Base-by-base conservation (phyloP, 2,888 invertebrate genomes). In the Mechanitis messenoides region DNA sequence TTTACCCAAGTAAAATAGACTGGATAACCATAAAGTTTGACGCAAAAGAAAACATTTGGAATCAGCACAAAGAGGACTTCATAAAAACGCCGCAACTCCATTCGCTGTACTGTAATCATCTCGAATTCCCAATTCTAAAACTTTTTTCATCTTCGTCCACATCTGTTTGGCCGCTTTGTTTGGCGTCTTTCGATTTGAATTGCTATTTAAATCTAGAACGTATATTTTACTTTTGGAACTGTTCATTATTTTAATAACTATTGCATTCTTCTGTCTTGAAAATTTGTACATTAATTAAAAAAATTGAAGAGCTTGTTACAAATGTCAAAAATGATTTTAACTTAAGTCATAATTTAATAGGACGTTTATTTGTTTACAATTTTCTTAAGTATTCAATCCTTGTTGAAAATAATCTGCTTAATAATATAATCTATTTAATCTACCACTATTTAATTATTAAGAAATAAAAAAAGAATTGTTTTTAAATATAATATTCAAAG, bases 91-190 rank as follows among this genome's bases (percentile, higher is more conserved):
- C 80, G 79, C 83, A 77, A 84, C 86, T 85, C 81, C 83, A 87
- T 87, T 88, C 81, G 78, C 74, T 83, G 86, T 85, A 85, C 85
- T 81, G 87, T 87, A 87, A 89, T 88, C 85, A 87, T 89, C 84
- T 81, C 72, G 80, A 80, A 83, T 84, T 85, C 76, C 80, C 81
- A 84, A 85, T 86, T 81, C 77, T 73, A 72, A 80, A 88, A 89
- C 84, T 88, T 89, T 89, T 89, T 89, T 89, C 89, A 88, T 88
- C 83, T 88, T 79, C 84, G 83, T 86, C 81, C 85, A 82, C 87
- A 88, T 88, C 89, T 87, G 88, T 81, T 85, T 79, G 77, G 77
- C 70, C 74, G 77, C 76, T 79, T 79, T 74, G 75, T 70, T 79
- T 74, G 75, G 71, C 73, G 74, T 76, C 77, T 83, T 81, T 83